Conservation (phyloP, 2,797 vertebrate genomes). For the Spea hammondii region DNA sequence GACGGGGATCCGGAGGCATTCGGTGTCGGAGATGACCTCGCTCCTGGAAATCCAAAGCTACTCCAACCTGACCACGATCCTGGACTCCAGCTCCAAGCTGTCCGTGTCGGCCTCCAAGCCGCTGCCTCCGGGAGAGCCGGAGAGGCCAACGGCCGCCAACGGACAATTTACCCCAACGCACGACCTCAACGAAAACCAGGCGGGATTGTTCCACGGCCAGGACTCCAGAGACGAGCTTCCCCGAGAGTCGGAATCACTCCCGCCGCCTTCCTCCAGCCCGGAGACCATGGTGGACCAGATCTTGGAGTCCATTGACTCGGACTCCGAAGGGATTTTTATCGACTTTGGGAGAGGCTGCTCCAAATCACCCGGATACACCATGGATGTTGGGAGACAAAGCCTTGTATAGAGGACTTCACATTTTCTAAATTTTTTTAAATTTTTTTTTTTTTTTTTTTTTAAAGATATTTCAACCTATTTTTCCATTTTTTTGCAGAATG, state of each 20-base stretch:
- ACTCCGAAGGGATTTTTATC: slow-evolving; percentile 94
- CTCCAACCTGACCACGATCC: slow-evolving; percentile 65
- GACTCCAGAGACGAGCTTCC: slow-evolving; percentile 50
- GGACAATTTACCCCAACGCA: slow-evolving; percentile 64
- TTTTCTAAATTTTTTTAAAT: neutral
- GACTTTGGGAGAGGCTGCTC: slow-evolving; percentile 86
- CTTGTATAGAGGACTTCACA: slow-evolving; percentile 69
- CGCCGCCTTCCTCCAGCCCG: slow-evolving; percentile 85
- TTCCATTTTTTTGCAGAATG: slow-evolving; percentile 4
- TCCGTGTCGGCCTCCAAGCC: slow-evolving; percentile 55
- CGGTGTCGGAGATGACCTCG: slow-evolving; percentile 88
- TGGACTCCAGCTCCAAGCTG: slow-evolving; percentile 61
- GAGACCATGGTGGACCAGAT: slow-evolving; percentile 90
- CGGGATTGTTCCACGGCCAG: slow-evolving; percentile 55
- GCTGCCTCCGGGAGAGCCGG: slow-evolving; percentile 59
- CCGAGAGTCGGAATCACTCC: slow-evolving; percentile 71
- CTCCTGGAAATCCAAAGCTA: slow-evolving; percentile 82
- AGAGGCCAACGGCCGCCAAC: slow-evolving; percentile 56
- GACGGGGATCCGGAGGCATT: slow-evolving; percentile 80
- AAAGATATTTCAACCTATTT: neutral
- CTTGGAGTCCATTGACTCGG: slow-evolving; percentile 87
- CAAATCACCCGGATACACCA: slow-evolving; percentile 70
- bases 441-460: neutral
- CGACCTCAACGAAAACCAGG: slow-evolving; percentile 53
- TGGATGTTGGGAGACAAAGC: slow-evolving; percentile 80